Evolutionary conservation across 2,888 invertebrate genomes (phyloP).

Genomic region (Agrotis segetum): DNA sequence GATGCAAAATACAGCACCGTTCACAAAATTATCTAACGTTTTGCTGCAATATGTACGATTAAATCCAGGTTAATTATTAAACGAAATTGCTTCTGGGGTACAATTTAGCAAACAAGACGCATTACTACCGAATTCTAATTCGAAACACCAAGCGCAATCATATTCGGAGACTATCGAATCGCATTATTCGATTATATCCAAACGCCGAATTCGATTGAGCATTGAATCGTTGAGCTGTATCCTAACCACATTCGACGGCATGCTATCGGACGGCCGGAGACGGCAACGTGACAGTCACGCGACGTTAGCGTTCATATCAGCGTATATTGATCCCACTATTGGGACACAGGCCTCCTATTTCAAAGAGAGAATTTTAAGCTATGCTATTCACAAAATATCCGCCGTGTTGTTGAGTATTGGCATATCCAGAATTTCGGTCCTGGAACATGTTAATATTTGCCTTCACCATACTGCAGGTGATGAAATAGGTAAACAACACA

Average conservation of each 20-base stretch:
- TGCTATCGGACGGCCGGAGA: slow-evolving; percentile 53
- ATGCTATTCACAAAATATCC: no score
- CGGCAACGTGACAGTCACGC: slow-evolving; percentile 47
- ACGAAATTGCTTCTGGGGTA: background rate
- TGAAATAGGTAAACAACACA: background rate
- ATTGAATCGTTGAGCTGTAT: slow-evolving; percentile 61
- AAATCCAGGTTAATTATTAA: background rate
- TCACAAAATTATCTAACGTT: no score
- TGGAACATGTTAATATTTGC: background rate
- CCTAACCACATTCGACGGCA: slow-evolving; percentile 57
- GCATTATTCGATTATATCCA: slow-evolving; percentile 55
- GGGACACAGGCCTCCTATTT: background rate
- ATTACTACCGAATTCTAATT: slow-evolving; percentile 22
- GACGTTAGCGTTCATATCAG: slow-evolving; percentile 42
- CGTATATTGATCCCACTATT: background rate
- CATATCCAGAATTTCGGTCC: no score
- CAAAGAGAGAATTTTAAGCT: background rate
- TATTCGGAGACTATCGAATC: slow-evolving; percentile 45
- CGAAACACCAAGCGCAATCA: slow-evolving; percentile 38
- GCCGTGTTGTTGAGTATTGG: no score
- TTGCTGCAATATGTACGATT: background rate
- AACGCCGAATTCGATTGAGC: slow-evolving; percentile 51
- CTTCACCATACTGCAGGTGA: background rate
- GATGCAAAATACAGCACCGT: no score
- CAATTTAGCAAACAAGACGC: slow-evolving; percentile 1